Evolutionary conservation across 2,888 invertebrate species (phyloP).

Genomic region (Zhengitettix transpicula): DNA sequence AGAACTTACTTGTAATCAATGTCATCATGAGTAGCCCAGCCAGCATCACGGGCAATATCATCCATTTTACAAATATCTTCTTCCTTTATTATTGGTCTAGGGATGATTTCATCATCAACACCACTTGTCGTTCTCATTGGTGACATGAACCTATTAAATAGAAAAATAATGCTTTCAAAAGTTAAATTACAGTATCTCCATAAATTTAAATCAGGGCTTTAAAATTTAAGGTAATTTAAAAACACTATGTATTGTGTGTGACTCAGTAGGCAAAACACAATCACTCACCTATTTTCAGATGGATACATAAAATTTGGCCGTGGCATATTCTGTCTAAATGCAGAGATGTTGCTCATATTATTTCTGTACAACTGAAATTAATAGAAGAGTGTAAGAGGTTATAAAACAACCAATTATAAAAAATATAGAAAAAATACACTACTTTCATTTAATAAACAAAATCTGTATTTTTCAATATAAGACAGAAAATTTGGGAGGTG

Average conservation of each 20-base stretch:
- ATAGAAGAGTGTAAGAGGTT: neutral
- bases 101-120: constrained; percentile 37
- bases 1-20: constrained; percentile 71
- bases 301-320: neutral
- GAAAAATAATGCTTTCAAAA: neutral
- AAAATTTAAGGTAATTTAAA: neutral
- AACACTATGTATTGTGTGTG: neutral
- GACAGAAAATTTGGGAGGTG: too few species aligned
- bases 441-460: too few species aligned
- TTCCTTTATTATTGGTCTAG: constrained; percentile 79
- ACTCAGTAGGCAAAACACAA: too few species aligned
- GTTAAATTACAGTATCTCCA: too few species aligned
- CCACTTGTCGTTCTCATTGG: constrained; percentile 3
- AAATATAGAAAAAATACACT: neutral
- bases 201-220: too few species aligned
- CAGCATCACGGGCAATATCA: constrained; percentile 73
- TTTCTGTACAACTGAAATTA: neutral
- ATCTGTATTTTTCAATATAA: too few species aligned
- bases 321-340: neutral
- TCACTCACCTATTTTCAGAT: neutral
- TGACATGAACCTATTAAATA: constrained; percentile 4
- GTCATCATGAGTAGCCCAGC: constrained; percentile 85
- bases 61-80: constrained; percentile 86
- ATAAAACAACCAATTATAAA: neutral
- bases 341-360: neutral